Base-by-base conservation (phyloP, 35 echinoderm and acorn worm genomes). In the Holothuria glaberrima region DNA sequence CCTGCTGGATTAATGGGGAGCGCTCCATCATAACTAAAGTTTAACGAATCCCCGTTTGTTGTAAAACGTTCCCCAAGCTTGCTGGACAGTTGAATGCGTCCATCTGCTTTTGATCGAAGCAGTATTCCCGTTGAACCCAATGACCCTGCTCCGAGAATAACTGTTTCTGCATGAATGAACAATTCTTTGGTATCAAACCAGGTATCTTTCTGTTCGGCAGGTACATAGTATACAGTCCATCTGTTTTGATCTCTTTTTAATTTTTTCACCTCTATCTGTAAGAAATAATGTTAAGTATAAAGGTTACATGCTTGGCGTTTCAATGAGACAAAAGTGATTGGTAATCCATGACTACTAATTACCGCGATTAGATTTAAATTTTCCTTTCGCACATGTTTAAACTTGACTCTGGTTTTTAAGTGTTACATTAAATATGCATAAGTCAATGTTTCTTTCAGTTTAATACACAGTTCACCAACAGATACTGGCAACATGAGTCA, bases 21-120 rank as follows among this genome's bases (percentile, higher is more conserved):
- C 29, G 64, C 62, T 4, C 91, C 83, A 58, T 92, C 82, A 70
- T 92, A 92, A 54, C 75, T 78, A 30, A 92, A 66, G 19, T 86
- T 92, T 67, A 92, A 62, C 16, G 86, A 86, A 88, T 92, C 91
- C 14, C 91, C 91, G 27, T 92, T 92, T 20, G 91, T 92, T 20
- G 91, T 80, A 56, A 92, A 92, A 13, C 91, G 48, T 25, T 87
- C 57, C 0, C 91, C 91, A 5, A 92, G 52, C n/a, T 81, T 86
- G 0, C 14, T 12, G 29, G 91, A 92, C 48, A 87, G 34, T 3
- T 64, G 28, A 0, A 92, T 24, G 24, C 74, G 71, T 30, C 85
- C 36, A 14, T 67, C 56, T 7, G 33, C 71, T 50, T 87, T 59
- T 22, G 91, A 92, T 41, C 86, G 74, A 0, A 88, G 83, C 7